phyloP scores from a whole-genome alignment of 30 jellyfish, hydroid and myxozoan genomes.

The Rhopilema esculentum region DNA sequence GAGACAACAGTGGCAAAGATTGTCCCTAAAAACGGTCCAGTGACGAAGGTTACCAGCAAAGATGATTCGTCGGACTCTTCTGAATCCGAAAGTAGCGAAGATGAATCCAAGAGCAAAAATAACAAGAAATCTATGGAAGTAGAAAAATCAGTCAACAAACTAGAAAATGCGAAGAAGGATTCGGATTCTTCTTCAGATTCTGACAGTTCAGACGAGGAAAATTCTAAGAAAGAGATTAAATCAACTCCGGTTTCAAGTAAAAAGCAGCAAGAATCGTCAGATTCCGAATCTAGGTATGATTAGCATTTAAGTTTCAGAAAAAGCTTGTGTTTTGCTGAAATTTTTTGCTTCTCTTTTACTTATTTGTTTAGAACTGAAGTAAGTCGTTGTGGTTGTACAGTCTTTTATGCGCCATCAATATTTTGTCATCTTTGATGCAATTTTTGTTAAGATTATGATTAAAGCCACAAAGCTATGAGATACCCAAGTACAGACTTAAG shows the following conservation, averaged over 20 bases:
- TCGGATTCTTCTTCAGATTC: constrained; percentile 29
- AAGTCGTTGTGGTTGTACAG: no score
- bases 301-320: no score
- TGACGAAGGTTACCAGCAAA: neutral
- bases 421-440: no score
- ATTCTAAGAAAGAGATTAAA: neutral
- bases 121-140: constrained; percentile 1
- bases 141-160: neutral
- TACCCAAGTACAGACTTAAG: no score
- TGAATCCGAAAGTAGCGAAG: constrained; percentile 45
- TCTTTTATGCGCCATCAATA: no score
- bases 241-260: neutral
- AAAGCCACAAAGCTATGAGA: no score
- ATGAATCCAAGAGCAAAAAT: constrained; percentile 11
- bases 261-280: neutral
- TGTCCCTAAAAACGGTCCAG: neutral
- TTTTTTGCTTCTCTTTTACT: no score
- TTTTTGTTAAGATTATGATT: no score
- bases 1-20: neutral
- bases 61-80: constrained; percentile 7
- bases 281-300: constrained; percentile 32
- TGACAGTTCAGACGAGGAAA: constrained; percentile 34
- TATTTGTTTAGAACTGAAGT: no score
- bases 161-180: constrained; percentile 8
- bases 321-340: no score